These are phyloP conservation scores for Gerosis bhagava DNA, from an alignment of 2,888 invertebrate species.

Conservation along the genomic window DNA sequence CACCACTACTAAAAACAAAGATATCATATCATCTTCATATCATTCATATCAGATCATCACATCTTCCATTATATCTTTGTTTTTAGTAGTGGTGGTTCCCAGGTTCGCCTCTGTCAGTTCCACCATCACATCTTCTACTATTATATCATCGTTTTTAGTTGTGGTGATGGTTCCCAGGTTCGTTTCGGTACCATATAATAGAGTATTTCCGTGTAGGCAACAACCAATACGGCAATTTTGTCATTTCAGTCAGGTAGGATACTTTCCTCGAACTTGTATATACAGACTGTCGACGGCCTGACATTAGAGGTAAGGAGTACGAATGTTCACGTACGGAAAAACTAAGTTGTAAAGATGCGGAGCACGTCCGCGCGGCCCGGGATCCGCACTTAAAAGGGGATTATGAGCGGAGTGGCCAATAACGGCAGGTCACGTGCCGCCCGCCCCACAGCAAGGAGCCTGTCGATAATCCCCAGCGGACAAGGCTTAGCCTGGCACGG, in stretches of 20 bases:
- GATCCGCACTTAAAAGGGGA: constrained; percentile 76
- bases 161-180: too few relatives aligned
- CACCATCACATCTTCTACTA: too few relatives aligned
- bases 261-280: constrained; percentile 6
- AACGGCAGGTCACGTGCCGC: constrained; percentile 60
- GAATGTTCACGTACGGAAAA: constrained; percentile 64
- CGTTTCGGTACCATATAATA: too few relatives aligned
- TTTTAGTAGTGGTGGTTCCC: too few relatives aligned
- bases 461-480: constrained; percentile 56
- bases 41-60: too few relatives aligned
- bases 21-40: too few relatives aligned
- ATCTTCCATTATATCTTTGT: too few relatives aligned
- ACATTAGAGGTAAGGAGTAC: constrained; percentile 59
- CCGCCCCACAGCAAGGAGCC: constrained; percentile 42
- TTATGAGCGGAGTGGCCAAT: constrained; percentile 76
- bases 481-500: constrained; percentile 47
- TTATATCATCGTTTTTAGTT: too few relatives aligned
- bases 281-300: constrained; percentile 40
- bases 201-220: too few relatives aligned
- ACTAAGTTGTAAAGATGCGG: constrained; percentile 55
- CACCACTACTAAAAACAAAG: too few relatives aligned
- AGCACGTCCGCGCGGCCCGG: constrained; percentile 60
- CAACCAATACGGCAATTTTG: not conserved
- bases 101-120: too few relatives aligned
- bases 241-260: constrained; percentile 12